Conservation (phyloP, 2,888 invertebrate genomes). For the Limulus polyphemus region DNA sequence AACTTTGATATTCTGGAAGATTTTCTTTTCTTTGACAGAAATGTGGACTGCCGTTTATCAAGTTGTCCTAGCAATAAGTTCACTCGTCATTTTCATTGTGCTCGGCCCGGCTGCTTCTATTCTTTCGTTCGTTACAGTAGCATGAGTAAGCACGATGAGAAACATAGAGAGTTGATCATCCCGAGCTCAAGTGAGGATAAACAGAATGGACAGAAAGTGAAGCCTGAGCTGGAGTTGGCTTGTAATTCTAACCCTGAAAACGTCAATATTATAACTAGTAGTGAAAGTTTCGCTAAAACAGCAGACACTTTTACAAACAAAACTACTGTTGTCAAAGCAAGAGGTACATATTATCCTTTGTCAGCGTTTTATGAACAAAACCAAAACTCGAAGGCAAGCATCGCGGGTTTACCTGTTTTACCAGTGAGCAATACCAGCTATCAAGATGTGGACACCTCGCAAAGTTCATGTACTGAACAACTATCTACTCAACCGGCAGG, state of each 20-base stretch:
- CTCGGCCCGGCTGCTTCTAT: slow-evolving; percentile 54
- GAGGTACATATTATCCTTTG: slow-evolving; percentile 81
- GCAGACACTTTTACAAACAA: slow-evolving; percentile 3
- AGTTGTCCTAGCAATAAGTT: slow-evolving; percentile 55
- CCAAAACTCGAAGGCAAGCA: too few relatives aligned
- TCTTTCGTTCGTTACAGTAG: slow-evolving; percentile 60
- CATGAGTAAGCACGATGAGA: slow-evolving; percentile 57
- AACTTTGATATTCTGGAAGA: slow-evolving; percentile 67
- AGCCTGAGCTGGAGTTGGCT: slow-evolving; percentile 11
- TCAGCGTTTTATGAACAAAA: slow-evolving; percentile 41
- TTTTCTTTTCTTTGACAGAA: slow-evolving; percentile 67
- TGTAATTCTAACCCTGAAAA: not conserved
- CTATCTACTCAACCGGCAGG: too few relatives aligned
- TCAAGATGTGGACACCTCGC: slow-evolving; percentile 6
- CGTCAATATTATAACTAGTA: not conserved
- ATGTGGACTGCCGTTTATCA: slow-evolving; percentile 53
- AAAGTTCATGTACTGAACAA: slow-evolving; percentile 10
- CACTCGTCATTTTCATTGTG: slow-evolving; percentile 65
- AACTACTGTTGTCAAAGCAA: slow-evolving; percentile 64
- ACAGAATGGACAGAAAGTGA: slow-evolving; percentile 5
- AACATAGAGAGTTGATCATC: slow-evolving; percentile 39
- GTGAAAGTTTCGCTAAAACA: too few relatives aligned
- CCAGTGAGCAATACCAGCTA: too few relatives aligned
- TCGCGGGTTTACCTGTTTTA: too few relatives aligned
- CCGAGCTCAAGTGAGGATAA: slow-evolving; percentile 16